Base-by-base conservation (phyloP, 2,888 invertebrate species). In the Hirtodrosophila duncani region DNA sequence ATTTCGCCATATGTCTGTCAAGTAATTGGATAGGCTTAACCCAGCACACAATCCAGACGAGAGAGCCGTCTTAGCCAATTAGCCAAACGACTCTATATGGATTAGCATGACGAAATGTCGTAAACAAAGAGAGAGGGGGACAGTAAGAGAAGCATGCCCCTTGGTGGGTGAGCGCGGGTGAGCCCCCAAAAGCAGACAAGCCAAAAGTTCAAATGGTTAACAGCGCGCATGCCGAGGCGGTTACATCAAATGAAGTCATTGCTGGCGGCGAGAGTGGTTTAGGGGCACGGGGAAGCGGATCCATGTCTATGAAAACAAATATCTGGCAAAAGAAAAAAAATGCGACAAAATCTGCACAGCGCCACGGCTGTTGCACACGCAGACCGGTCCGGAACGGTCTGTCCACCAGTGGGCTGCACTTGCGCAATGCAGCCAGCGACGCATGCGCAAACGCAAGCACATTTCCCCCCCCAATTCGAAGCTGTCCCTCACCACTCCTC, bases 21-120 rank as follows among this genome's bases (percentile, higher is more conserved):
- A 39, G 50, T 39, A 51, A 51, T 51, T 53, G 24, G 50, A 51
- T 51, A 44, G 44, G 20, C 44, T 9, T 9, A 10, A 24, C 24
- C 11, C 34, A 23, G 14, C 34, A 36, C 23, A 52, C 38, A 27
- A 23, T 30, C 31, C 17, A 18, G 13, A 14, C 34, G n/a, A 17
- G 17, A 34, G 41, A 7, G 38, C 57, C 49, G 56, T 49, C 48
- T 58, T 30, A 36, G 59, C 56, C 56, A 56, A 56, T 56, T 56
- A 56, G 56, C 56, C 56, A 49, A 57, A 44, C 45, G 57, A 51
- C 64, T 59, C 41, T 43, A 62, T 53, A 50, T 71, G 72, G 80
- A 74, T 74, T 80, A 80, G 68, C 80, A 68, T 74, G 72, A 74
- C 66, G 77, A 74, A 74, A 74, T 71, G 72, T 79, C 72, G 71